Evolutionary conservation across 2,888 invertebrate species (phyloP).

Genomic region (Caenorhabditis panamensis): DNA sequence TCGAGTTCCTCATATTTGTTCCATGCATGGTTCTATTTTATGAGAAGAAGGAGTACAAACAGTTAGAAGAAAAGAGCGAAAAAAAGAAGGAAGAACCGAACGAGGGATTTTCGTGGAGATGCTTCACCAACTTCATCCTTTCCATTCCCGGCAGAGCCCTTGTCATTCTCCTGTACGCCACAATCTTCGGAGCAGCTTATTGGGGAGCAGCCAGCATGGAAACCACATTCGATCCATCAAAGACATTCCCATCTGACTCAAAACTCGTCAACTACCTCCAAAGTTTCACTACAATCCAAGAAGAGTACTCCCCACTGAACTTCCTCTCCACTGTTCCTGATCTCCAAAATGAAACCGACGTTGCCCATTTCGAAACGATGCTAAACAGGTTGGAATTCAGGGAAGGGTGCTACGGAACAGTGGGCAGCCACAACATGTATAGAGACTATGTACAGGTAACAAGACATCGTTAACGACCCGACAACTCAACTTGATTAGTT

Average conservation of each 20-base stretch:
- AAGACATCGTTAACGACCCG: neutral
- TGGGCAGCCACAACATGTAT: conserved; percentile 69
- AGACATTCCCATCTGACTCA: conserved; percentile 77
- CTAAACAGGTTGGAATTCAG: conserved; percentile 67
- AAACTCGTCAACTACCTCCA: conserved; percentile 68
- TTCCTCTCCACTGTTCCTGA: conserved; percentile 74
- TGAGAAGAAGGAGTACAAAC: conserved; percentile 54
- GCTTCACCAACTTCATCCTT: conserved; percentile 54
- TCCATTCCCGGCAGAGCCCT: conserved; percentile 64
- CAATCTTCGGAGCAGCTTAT: conserved; percentile 64
- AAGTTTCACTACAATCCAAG: conserved; percentile 69
- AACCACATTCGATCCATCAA: conserved; percentile 76
- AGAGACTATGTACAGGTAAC: conserved; percentile 67
- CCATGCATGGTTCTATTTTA: conserved; percentile 69
- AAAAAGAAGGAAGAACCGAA: neutral
- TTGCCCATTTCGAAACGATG: conserved; percentile 65
- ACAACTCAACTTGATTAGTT: neutral
- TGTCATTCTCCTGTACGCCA: conserved; percentile 63
- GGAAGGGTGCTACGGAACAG: conserved; percentile 64
- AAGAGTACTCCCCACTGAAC: conserved; percentile 76
- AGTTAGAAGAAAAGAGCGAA: conserved; percentile 4
- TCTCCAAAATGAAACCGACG: conserved; percentile 61
- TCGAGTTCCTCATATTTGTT: conserved; percentile 76
- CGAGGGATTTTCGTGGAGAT: conserved; percentile 37
- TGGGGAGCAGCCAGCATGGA: conserved; percentile 71